Conservation (phyloP, 2,797 vertebrate species). For the Triplophysa yarkandensis region DNA sequence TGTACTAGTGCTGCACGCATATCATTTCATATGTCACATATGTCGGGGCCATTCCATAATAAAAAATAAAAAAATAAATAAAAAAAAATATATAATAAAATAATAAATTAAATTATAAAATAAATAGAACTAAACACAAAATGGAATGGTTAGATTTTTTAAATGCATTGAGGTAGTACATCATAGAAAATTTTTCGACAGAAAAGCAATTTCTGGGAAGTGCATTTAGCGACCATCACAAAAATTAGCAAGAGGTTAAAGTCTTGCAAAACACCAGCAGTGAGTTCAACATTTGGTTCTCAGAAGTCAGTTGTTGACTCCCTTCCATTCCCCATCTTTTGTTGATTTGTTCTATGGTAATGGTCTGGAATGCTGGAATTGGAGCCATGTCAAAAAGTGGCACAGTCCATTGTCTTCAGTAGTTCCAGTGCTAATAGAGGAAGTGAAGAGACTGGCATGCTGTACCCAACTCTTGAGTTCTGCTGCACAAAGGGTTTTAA, state of each 20-base stretch:
- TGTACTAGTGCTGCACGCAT: too few relatives aligned
- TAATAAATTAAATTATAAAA: too few relatives aligned
- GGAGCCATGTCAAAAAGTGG: not conserved
- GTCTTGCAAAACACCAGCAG: not conserved
- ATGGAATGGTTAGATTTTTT: too few relatives aligned
- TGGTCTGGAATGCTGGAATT: not conserved
- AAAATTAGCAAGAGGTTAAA: not conserved
- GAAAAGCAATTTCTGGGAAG: too few relatives aligned
- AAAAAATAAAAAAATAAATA: too few relatives aligned
- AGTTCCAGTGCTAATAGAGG: not conserved
- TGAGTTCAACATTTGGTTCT: not conserved
- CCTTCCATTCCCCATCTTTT: not conserved
- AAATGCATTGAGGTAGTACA: too few relatives aligned
- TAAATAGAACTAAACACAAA: too few relatives aligned
- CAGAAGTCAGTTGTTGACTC: not conserved
- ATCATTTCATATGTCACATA: too few relatives aligned
- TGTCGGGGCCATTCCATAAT: too few relatives aligned
- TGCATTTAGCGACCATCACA: too few relatives aligned
- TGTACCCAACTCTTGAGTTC: not conserved
- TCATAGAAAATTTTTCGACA: too few relatives aligned
- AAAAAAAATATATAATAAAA: too few relatives aligned
- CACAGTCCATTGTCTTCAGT: not conserved
- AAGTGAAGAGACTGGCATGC: slow-evolving; percentile 2
- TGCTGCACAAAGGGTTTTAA: not conserved
- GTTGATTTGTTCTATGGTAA: not conserved